Conservation (phyloP, 1,140 invertebrate species). For the Cyclargus thomasi region DNA sequence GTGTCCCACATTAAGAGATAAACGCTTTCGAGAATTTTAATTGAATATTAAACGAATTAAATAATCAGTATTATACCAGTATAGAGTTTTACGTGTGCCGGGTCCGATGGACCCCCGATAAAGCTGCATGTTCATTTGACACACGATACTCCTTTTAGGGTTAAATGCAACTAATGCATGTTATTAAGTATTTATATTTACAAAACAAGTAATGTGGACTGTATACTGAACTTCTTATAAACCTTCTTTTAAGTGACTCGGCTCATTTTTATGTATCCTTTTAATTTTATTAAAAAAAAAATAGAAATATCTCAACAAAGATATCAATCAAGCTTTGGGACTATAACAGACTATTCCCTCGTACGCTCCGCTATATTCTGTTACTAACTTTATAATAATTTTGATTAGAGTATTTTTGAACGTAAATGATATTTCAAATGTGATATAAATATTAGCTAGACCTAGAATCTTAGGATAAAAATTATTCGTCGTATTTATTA, state of each 20-base stretch:
- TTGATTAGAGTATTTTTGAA: constrained; percentile 32
- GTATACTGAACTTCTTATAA: neutral
- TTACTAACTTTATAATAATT: neutral
- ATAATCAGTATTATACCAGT: constrained; percentile 73
- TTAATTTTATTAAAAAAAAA: neutral
- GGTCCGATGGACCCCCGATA: constrained; percentile 55
- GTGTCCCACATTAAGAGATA: constrained; percentile 73
- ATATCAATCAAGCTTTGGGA: constrained; percentile 13
- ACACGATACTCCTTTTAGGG: constrained; percentile 51
- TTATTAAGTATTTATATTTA: constrained; percentile 21
- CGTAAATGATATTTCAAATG: constrained; percentile 66
- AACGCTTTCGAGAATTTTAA: constrained; percentile 72
- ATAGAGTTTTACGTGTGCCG: constrained; percentile 66
- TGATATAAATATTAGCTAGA: constrained; percentile 63
- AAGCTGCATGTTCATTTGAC: constrained; percentile 48
- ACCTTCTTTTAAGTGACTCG: neutral
- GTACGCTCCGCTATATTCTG: neutral
- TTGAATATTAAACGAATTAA: constrained; percentile 74
- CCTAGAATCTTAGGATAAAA: constrained; percentile 15
- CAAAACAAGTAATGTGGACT: neutral
- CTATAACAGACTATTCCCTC: neutral
- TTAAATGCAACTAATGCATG: constrained; percentile 48
- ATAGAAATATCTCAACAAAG: neutral
- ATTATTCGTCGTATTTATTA: constrained; percentile 15
- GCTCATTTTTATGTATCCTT: neutral